Evolutionary conservation across 2,113 vertebrate genomes (phyloP), one percentile per base, ranked within the genome.

Genomic region (Corapipo altera): DNA sequence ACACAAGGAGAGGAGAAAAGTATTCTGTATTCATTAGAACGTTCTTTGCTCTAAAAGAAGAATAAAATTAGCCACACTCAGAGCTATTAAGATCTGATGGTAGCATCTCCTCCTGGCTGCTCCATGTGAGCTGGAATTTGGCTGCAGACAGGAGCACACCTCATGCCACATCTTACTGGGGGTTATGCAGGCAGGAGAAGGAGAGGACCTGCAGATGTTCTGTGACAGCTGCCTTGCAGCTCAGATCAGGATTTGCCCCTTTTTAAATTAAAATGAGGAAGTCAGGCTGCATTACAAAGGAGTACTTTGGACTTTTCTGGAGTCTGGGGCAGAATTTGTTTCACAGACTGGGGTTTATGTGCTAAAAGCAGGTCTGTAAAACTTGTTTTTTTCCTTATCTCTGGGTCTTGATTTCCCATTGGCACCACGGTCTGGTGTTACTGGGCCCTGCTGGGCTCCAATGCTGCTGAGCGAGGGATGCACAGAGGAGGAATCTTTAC

Each of bases 1-100:
- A 95, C 91, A 97, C 64, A 84, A 95, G 85, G 82, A 94, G 80
- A 78, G 83, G 43, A 94, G 88, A 95, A 96, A 85, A 81, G 72
- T 96, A 66, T 97, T 96, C 93, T 93, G 39, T 89, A 80, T 93
- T 97, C 94, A 92, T 93, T 82, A 95, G 65, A 26, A 96, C 93
- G 82, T 94, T 94, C 35, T 96, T 77, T 74, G 37, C 90, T 93
- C 83, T 90, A 55, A 93, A 96, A 97, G 73, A 94, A 94, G 85
- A 69, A 59, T 71, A 94, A 85, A 94, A 90, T 95, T 85, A 90
- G 49, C 88, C 87, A 58, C 73, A 27, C 75, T 88, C 93, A 66
- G 75, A 85, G 84, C 64, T 85, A 54, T 95, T 95, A 80, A 49
- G 79, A 55, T 52, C 49, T 43, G 62, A 88, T 76, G 93, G 80